Evolutionary conservation across 2,797 vertebrate species (phyloP), one percentile per base, ranked within the genome.

Genomic region (Helarctos malayanus): DNA sequence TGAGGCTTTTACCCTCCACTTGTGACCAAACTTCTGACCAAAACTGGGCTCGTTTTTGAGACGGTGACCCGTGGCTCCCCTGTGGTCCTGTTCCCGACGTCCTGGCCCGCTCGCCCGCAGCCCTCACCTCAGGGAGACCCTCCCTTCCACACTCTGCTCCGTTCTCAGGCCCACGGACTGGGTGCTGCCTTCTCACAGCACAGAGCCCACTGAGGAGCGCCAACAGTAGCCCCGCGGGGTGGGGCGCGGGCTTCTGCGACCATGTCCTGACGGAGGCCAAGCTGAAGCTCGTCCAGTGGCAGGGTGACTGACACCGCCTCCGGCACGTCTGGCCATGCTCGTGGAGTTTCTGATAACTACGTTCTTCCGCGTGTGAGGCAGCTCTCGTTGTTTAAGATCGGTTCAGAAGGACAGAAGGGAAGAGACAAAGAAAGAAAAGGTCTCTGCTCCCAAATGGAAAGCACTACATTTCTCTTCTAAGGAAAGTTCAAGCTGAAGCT

Each of bases 401-500:
- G 41, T 41, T 73, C 82, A 83, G 29, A 1, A 47, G 81, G 87
- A 69, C 54, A 88, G 84, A 71, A 76, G 69, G 59, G 85, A 84
- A 76, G 96, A 95, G 89, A 73, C 96, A 94, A 97, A 95, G 59
- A 92, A 96, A 97, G 97, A 98, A 86, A 94, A 97, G 56, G 87
- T 96, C 95, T 96, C 95, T 84, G 96, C 90, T 97, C 93, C 73
- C 89, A 98, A 97, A 95, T 75, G 97, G 94, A 93, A 97, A 98
- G 96, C 87, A 94, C 96, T 96, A n/a, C 96, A 97, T 98, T 98
- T 98, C 96, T 98, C 98, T 97, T 98, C 97, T 94, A 98, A 98
- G 97, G 98, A 95, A 97, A 94, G 98, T 98, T 98, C 97, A 97
- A 98, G 97, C 11, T 14, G 29, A 52, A 98, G 98, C 97, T 98